Percentiles rank a stretch among this genome's conserved stretches.
Conservation (phyloP, 2,888 invertebrate genomes). For the Podotricha telesiphe region DNA sequence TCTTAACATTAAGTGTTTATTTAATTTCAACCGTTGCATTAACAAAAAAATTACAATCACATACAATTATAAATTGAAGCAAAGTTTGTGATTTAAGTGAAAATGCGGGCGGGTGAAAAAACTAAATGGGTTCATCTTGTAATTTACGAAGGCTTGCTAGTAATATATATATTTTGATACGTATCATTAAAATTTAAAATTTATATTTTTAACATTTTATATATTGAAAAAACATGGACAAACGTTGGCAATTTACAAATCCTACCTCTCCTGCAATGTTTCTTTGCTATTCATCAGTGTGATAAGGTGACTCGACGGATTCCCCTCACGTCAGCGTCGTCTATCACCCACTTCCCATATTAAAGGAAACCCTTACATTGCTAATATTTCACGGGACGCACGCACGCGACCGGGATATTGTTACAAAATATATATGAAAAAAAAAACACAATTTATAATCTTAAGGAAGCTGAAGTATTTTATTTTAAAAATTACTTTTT, state of each 20-base stretch:
- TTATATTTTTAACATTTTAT: too few species aligned
- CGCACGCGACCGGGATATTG: constrained; percentile 19
- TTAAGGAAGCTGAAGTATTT: background rate
- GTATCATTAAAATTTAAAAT: too few species aligned
- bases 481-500: background rate
- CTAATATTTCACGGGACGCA: constrained; percentile 27
- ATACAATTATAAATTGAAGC: too few species aligned
- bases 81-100: too few species aligned
- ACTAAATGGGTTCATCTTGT: too few species aligned
- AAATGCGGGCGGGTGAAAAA: too few species aligned
- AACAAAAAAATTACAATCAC: too few species aligned
- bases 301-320: constrained; percentile 39
- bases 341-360: constrained; percentile 37
- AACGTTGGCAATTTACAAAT: background rate
- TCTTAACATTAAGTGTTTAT: too few species aligned
- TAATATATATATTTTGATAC: too few species aligned
- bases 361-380: constrained; percentile 37
- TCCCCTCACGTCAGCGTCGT: constrained; percentile 39
- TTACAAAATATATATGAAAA: constrained; percentile 1
- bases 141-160: too few species aligned
- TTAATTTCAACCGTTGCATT: too few species aligned
- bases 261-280: background rate
- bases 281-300: constrained; percentile 28
- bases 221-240: too few species aligned
- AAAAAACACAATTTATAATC: constrained; percentile 8